A percentile compares a stretch with the other conserved stretches of the same genome.
Evolutionary conservation across 1,140 invertebrate genomes (phyloP).

Genomic region (Meteorus sp.): DNA sequence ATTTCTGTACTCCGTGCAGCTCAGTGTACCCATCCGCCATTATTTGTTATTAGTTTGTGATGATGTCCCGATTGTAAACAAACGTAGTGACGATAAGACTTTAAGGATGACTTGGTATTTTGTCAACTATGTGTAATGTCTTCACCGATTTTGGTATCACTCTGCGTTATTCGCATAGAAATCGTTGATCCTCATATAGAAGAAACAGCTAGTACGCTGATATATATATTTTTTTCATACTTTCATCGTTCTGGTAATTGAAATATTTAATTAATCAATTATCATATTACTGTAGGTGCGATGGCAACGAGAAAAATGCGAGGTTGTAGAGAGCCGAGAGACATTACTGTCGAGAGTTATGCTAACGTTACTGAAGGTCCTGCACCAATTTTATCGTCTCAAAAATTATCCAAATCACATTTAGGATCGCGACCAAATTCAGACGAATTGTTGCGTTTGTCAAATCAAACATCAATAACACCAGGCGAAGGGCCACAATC

Average conservation of each 20-base stretch:
- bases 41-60: too few species aligned
- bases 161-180: constrained; percentile 65
- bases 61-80: background rate
- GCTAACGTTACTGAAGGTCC: constrained; percentile 58
- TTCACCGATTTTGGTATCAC: constrained; percentile 58
- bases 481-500: constrained; percentile 47
- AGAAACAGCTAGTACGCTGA: constrained; percentile 44
- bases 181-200: constrained; percentile 51
- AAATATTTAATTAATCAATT: constrained; percentile 9
- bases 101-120: background rate
- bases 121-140: constrained; percentile 45
- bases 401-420: constrained; percentile 43
- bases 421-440: constrained; percentile 53
- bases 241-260: constrained; percentile 20
- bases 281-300: constrained; percentile 31
- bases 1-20: too few species aligned
- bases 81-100: background rate
- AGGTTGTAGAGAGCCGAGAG: constrained; percentile 62
- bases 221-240: constrained; percentile 21
- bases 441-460: constrained; percentile 48
- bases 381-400: constrained; percentile 36
- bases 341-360: constrained; percentile 70
- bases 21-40: too few species aligned
- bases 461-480: constrained; percentile 52
- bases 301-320: constrained; percentile 57